phyloP scores from a whole-genome alignment of 37 sponge, comb jelly and placozoan genomes.

The Chondrosia reniformis region DNA sequence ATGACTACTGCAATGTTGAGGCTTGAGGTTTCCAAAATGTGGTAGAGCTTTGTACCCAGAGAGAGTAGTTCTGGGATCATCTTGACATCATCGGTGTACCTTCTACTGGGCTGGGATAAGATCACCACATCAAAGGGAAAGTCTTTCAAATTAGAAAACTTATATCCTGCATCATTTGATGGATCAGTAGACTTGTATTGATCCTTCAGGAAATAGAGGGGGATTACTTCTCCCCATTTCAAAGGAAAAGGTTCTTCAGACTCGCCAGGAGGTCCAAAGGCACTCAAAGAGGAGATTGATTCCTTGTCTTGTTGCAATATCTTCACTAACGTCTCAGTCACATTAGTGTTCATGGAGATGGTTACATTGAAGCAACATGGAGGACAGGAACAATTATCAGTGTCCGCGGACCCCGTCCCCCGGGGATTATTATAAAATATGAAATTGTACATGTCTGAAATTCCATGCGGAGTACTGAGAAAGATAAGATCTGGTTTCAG shows the following conservation, averaged over 20 bases:
- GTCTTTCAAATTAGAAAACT: not conserved
- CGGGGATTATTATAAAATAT: slow-evolving; percentile 57
- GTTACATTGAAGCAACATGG: slow-evolving; percentile 72
- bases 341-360: slow-evolving; percentile 31
- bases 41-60: slow-evolving; percentile 39
- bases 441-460: slow-evolving; percentile 64
- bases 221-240: slow-evolving; percentile 74
- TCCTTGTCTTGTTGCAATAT: not conserved
- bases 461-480: slow-evolving; percentile 72
- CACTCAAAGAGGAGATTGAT: slow-evolving; percentile 50
- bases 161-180: not conserved
- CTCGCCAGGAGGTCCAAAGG: slow-evolving; percentile 48
- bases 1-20: slow-evolving; percentile 52
- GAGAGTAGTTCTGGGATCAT: slow-evolving; percentile 65
- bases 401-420: slow-evolving; percentile 62
- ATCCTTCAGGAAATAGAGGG: slow-evolving; percentile 61
- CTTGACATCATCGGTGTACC: slow-evolving; percentile 53
- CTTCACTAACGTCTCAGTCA: slow-evolving; percentile 16
- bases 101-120: slow-evolving; percentile 62
- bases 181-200: not conserved
- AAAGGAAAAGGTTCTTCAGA: slow-evolving; percentile 54
- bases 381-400: slow-evolving; percentile 78
- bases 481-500: slow-evolving; percentile 64
- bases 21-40: slow-evolving; percentile 11
- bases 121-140: slow-evolving; percentile 22